Evolutionary conservation across 2,797 vertebrate species (phyloP).

Genomic region (Microtus agrestis): DNA sequence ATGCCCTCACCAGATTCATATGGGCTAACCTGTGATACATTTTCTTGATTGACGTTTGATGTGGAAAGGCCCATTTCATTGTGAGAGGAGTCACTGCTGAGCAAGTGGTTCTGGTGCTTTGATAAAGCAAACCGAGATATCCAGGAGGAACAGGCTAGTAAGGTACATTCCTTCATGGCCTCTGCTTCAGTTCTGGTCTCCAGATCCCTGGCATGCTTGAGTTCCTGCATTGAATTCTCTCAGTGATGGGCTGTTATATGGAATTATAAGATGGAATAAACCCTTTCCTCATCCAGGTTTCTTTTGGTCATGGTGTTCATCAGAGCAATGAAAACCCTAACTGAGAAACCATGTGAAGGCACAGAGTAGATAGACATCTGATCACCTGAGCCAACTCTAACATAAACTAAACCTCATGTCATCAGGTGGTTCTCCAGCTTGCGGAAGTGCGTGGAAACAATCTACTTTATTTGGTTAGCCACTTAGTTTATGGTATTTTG

Average conservation of each 20-base stretch:
- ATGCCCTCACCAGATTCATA: neutral
- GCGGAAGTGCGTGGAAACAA: neutral
- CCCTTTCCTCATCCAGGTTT: neutral
- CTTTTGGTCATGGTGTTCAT: neutral
- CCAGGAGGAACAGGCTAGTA: neutral
- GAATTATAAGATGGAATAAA: neutral
- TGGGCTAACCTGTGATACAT: neutral
- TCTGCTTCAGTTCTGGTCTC: neutral
- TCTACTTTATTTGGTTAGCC: neutral
- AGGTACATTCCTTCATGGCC: neutral
- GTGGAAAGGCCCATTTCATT: neutral
- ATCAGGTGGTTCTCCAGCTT: rapidly evolving
- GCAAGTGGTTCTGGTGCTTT: neutral
- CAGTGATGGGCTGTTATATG: neutral
- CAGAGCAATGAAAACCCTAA: no score
- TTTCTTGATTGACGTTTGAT: neutral
- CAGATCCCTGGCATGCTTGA: neutral
- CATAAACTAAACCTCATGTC: rapidly evolving
- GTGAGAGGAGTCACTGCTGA: rapidly evolving
- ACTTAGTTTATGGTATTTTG: neutral
- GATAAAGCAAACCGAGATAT: neutral
- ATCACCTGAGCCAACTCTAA: rapidly evolving
- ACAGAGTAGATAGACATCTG: rapidly evolving
- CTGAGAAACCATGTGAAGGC: neutral
- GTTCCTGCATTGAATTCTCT: neutral